Percentiles rank a stretch among this genome's conserved stretches.
These are phyloP conservation scores for Hippolais icterina DNA, from an alignment of 2,113 vertebrate species.

Conservation along the genomic window DNA sequence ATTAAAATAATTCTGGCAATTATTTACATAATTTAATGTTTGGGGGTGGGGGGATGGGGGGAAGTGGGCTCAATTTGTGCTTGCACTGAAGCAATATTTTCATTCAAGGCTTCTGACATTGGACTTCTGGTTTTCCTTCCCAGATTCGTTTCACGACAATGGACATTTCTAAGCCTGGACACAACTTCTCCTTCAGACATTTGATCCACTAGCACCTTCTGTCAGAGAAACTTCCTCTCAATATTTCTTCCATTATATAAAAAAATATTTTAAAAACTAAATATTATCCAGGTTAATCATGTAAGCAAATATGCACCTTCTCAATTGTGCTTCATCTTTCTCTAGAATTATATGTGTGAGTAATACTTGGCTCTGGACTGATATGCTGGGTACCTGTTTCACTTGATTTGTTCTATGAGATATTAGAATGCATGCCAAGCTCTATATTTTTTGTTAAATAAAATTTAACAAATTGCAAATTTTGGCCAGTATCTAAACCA, in stretches of 20 bases:
- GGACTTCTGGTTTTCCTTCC: neutral
- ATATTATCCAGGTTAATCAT: neutral
- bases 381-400: neutral
- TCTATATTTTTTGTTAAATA: neutral
- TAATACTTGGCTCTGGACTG: neutral
- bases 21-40: neutral
- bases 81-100: neutral
- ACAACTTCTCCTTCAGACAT: neutral
- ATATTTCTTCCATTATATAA: neutral
- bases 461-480: neutral
- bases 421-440: neutral
- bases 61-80: neutral
- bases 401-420: neutral
- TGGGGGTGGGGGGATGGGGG: fast-evolving
- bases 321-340: neutral
- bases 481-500: neutral
- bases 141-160: neutral
- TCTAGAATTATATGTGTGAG: neutral
- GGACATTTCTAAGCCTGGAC: neutral
- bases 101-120: neutral
- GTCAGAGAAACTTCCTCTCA: neutral
- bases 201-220: neutral
- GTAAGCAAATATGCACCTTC: neutral
- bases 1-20: neutral
- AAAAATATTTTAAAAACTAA: neutral